Percentiles rank a stretch among this genome's conserved stretches.
These are phyloP conservation scores for Bhutanitis thaidina DNA, from an alignment of 2,888 invertebrate genomes.

Conservation along the genomic window DNA sequence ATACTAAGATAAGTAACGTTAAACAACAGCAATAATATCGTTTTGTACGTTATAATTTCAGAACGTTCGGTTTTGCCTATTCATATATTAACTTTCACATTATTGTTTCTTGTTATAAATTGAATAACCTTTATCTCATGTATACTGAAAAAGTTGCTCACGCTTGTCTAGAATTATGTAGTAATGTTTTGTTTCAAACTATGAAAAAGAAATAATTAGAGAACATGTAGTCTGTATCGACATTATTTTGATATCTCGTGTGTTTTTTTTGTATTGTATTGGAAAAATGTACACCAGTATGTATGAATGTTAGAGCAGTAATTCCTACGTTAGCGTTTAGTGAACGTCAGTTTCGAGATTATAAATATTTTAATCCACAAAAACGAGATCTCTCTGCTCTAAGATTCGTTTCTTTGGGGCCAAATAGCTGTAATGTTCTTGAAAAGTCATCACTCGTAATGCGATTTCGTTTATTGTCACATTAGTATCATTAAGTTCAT, in stretches of 20 bases:
- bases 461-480: slow-evolving; percentile 5
- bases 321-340: slow-evolving; percentile 51
- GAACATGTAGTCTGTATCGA: neutral
- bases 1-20: slow-evolving; percentile 38
- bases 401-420: slow-evolving; percentile 70
- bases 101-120: slow-evolving; percentile 1
- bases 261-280: slow-evolving; percentile 1
- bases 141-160: slow-evolving; percentile 13
- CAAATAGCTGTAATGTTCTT: slow-evolving; percentile 74
- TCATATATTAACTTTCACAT: neutral
- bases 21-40: slow-evolving; percentile 18
- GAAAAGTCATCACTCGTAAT: slow-evolving; percentile 58
- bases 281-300: neutral
- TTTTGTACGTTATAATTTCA: slow-evolving; percentile 13
- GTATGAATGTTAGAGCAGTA: slow-evolving; percentile 22
- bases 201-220: too few species aligned
- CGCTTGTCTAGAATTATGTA: slow-evolving; percentile 2
- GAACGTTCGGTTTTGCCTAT: slow-evolving; percentile 1
- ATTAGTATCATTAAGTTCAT: slow-evolving; percentile 21
- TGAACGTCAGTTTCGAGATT: slow-evolving; percentile 30
- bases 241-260: neutral
- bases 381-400: slow-evolving; percentile 57
- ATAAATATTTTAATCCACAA: slow-evolving; percentile 24
- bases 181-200: neutral
- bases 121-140: neutral